Evolutionary conservation across 2,888 invertebrate species (phyloP), one percentile per base, ranked within the genome.

Genomic region (Brassicogethes aeneus): DNA sequence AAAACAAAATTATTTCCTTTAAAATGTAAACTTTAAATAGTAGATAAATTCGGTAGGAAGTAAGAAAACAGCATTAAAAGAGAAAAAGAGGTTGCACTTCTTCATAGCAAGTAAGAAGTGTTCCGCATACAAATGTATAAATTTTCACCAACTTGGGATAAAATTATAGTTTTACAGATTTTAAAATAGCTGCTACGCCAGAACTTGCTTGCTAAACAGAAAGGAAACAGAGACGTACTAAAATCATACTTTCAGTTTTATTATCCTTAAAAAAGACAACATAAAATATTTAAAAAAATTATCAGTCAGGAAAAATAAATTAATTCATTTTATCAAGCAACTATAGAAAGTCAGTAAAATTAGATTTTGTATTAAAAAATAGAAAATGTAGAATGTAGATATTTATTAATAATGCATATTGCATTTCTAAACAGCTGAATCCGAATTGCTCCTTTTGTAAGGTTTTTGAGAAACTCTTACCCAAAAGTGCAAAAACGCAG

Each of bases 101-200:
- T 44, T 47, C 49, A 48, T 47, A 23, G 23, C 23, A 5, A 5
- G 5, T 7, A 12, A 32, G 46, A 47, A 50, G 42, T 44, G 53
- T 42, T 52, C 53, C 39, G 57, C 54, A 57, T 57, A 57, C 53
- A 55, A 55, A 57, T 57, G 53, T 46, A 52, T 40, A 50, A 46
- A 54, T 55, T 55, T 53, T 45, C 54, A 52, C 52, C 45, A 43
- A 48, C 38, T 40, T 45, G 46, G 46, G 54, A 54, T 53, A 53
- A 56, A 59, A 57, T 56, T 59, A 55, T 56, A 57, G 55, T 54
- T 51, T 59, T 57, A 55, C 52, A 56, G 55, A 57, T 59, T 59
- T 51, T 42, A 43, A 36, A 41, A 38, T 42, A 41, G 39, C 32
- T 47, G 48, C 51, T 45, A 48, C 53, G 47, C 44, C 34, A 41